These are phyloP conservation scores for Colletes latitarsis DNA, from an alignment of 1,140 invertebrate genomes.

Conservation along the genomic window DNA sequence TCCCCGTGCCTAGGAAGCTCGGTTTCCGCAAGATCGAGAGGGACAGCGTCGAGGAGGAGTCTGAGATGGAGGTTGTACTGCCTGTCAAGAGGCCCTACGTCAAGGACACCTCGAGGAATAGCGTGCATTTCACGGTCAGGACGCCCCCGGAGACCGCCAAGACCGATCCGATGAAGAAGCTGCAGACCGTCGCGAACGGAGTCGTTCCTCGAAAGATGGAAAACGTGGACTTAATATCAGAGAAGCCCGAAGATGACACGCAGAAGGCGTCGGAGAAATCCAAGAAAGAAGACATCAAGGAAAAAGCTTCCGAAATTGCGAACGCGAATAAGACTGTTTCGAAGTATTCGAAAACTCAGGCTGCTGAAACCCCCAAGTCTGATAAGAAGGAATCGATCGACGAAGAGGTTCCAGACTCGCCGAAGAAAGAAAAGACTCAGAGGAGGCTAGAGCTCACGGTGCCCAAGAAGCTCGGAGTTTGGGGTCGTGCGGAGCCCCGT, in stretches of 20 bases:
- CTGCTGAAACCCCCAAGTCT: too few relatives aligned
- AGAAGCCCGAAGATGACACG: too few relatives aligned
- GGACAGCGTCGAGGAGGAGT: conserved; percentile 21
- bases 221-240: neutral
- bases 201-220: neutral
- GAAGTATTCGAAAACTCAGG: neutral
- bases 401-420: too few relatives aligned
- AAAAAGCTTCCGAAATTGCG: too few relatives aligned
- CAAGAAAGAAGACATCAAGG: neutral
- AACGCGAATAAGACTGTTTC: neutral
- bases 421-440: neutral
- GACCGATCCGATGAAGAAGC: conserved; percentile 22
- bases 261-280: neutral
- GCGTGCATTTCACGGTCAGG: conserved; percentile 75
- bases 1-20: conserved; percentile 66
- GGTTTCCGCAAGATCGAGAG: neutral
- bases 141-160: conserved; percentile 51
- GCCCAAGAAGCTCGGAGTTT: too few relatives aligned
- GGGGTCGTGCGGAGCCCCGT: too few relatives aligned
- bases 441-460: too few relatives aligned
- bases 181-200: neutral
- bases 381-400: too few relatives aligned
- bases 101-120: conserved; percentile 74
- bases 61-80: conserved; percentile 64
- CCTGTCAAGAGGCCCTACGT: conserved; percentile 73